These are phyloP conservation scores for Sebastes hopkinsi DNA, from an alignment of 2,797 vertebrate species.

Conservation along the genomic window DNA sequence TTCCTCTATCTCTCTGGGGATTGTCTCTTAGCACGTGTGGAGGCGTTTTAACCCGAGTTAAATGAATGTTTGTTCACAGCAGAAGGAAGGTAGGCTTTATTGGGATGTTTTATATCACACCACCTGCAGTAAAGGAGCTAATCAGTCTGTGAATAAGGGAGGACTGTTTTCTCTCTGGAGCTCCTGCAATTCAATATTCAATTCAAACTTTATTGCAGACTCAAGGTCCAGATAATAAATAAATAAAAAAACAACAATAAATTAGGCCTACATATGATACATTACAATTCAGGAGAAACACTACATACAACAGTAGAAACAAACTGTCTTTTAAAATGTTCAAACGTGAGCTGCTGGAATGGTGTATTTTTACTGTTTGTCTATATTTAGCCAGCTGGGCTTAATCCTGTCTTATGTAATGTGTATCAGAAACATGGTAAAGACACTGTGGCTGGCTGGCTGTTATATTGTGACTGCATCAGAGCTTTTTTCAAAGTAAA, in stretches of 20 bases:
- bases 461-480: background rate
- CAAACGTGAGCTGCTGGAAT: constrained; percentile 48
- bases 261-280: too few species aligned
- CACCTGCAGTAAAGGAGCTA: constrained; percentile 41
- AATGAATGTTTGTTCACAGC: background rate
- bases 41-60: background rate
- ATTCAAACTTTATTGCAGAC: too few species aligned
- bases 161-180: too few species aligned
- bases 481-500: background rate
- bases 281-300: too few species aligned
- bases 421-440: constrained; percentile 46
- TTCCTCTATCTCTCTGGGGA: constrained; percentile 39
- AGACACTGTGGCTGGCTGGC: constrained; percentile 2
- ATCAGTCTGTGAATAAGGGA: background rate
- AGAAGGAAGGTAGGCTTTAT: background rate
- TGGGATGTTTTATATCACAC: background rate
- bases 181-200: background rate
- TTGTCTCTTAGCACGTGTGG: constrained; percentile 29
- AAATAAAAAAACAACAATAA: too few species aligned
- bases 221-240: too few species aligned
- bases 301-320: background rate
- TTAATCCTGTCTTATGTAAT: constrained; percentile 77
- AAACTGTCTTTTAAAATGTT: background rate
- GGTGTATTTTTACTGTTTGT: constrained; percentile 31
- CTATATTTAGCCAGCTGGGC: constrained; percentile 69